phyloP scores from a whole-genome alignment of 2,113 vertebrate species.

The Hystrix cristata region DNA sequence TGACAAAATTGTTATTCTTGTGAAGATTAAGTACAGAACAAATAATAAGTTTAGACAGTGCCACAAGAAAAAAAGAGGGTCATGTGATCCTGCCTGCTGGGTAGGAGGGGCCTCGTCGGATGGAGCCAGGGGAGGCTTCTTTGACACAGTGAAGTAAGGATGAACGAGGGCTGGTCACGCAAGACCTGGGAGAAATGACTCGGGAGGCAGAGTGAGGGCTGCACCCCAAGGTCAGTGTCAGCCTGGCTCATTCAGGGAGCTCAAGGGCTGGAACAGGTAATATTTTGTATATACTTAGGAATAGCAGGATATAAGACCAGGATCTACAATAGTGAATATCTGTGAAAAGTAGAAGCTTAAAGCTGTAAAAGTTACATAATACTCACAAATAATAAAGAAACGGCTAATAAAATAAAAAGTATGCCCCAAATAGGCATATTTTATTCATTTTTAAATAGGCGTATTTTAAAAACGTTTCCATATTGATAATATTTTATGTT shows the following conservation, averaged over 20 bases:
- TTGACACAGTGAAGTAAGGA: not conserved
- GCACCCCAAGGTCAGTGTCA: not conserved
- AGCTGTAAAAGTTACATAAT: not conserved
- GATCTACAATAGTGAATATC: not conserved
- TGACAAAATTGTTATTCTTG: not conserved
- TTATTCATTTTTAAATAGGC: not conserved
- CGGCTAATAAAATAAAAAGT: not conserved
- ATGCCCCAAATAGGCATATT: not conserved
- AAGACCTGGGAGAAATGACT: not conserved
- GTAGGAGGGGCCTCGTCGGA: not conserved
- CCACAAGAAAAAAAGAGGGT: not conserved
- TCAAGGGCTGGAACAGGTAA: not conserved
- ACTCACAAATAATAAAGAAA: not conserved
- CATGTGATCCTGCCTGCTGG: not conserved
- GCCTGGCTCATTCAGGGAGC: not conserved
- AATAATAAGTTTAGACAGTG: not conserved
- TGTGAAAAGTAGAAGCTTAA: not conserved
- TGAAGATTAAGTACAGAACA: not conserved
- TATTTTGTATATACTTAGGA: not conserved
- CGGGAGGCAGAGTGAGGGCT: too few species aligned
- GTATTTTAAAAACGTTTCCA: not conserved
- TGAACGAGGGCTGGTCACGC: not conserved
- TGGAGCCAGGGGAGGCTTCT: not conserved
- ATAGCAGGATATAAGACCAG: not conserved
- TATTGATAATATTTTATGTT: not conserved